These are phyloP conservation scores for Stictocephala bisonia DNA, from an alignment of 2,888 invertebrate genomes.

Conservation along the genomic window DNA sequence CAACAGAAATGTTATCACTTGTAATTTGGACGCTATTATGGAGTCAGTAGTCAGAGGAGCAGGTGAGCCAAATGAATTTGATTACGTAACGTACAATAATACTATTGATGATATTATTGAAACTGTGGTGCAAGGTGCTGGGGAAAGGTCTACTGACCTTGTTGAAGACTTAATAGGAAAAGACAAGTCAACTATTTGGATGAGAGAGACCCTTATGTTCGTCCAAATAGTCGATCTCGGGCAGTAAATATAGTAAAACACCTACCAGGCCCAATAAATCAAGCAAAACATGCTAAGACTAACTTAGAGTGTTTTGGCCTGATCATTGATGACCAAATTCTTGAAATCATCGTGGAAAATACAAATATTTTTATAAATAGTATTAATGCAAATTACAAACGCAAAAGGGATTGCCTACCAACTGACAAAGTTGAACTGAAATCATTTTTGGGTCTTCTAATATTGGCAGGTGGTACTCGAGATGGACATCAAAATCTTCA, in stretches of 20 bases:
- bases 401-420: neutral
- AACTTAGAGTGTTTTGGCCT: neutral
- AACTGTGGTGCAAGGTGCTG: slow-evolving; percentile 9
- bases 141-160: neutral
- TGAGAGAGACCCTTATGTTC: neutral
- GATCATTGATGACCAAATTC: slow-evolving; percentile 7
- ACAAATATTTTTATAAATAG: neutral
- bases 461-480: slow-evolving; percentile 17
- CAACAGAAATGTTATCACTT: too few relatives aligned
- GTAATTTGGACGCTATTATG: too few relatives aligned
- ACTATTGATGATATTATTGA: neutral
- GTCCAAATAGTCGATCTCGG: neutral
- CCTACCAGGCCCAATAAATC: slow-evolving; percentile 4
- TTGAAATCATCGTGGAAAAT: neutral
- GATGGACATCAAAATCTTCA: slow-evolving; percentile 11
- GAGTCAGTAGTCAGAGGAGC: too few relatives aligned
- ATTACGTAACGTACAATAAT: too few relatives aligned
- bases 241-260: neutral
- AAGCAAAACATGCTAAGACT: too few relatives aligned
- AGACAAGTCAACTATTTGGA: neutral
- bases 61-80: too few relatives aligned
- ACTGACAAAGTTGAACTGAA: slow-evolving; percentile 11
- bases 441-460: slow-evolving; percentile 8
- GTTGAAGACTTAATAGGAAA: neutral
- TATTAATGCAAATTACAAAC: neutral